phyloP scores from a whole-genome alignment of 2,113 vertebrate genomes.

The Syrrhaptes paradoxus region DNA sequence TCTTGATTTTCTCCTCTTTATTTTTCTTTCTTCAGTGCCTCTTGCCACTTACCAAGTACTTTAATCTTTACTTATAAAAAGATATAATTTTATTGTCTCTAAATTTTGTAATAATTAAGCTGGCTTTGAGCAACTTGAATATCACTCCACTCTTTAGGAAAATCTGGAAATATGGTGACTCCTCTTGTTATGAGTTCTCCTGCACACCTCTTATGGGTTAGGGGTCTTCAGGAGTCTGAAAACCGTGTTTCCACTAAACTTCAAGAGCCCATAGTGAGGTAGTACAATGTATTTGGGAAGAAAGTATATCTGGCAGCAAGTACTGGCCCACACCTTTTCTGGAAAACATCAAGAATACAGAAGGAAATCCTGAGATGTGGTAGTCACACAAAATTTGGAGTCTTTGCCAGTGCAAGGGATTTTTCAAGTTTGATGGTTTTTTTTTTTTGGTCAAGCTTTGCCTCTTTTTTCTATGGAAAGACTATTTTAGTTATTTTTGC shows the following conservation, averaged over 20 bases:
- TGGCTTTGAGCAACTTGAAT: neutral
- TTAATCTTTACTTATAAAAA: neutral
- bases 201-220: fast-evolving
- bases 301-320: neutral
- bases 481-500: neutral
- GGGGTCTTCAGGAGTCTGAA: neutral
- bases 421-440: neutral
- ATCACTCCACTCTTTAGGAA: neutral
- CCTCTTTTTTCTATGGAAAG: neutral
- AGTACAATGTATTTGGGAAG: neutral
- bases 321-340: neutral
- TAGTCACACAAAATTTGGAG: neutral
- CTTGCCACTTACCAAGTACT: neutral
- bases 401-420: neutral
- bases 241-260: neutral
- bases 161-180: neutral
- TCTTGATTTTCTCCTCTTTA: neutral
- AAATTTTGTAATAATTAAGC: neutral
- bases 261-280: neutral
- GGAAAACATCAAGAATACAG: neutral
- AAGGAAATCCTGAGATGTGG: neutral
- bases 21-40: neutral
- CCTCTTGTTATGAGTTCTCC: neutral
- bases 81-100: neutral
- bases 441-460: neutral